Conservation (phyloP, 2,797 vertebrate species). For the Paguma larvata region DNA sequence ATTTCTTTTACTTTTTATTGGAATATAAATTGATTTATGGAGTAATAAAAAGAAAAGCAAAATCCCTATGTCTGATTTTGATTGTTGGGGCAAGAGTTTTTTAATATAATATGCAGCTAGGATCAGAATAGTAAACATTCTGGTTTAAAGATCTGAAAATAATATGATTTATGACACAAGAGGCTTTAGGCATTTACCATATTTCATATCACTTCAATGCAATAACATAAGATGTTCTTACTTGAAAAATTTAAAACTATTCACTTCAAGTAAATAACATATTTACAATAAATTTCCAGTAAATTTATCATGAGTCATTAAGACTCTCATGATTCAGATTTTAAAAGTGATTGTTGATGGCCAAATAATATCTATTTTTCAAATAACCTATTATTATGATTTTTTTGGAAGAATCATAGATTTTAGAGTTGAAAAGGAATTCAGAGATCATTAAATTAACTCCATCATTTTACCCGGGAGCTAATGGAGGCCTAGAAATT, state of each 20-base stretch:
- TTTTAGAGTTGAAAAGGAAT: slow-evolving; percentile 67
- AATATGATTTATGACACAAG: slow-evolving; percentile 37
- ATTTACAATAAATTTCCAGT: slow-evolving; percentile 58
- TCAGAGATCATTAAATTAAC: slow-evolving; percentile 44
- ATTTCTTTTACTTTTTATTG: slow-evolving; percentile 42
- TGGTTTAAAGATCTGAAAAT: slow-evolving; percentile 56
- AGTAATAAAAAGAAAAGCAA: slow-evolving; percentile 38
- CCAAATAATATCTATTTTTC: slow-evolving; percentile 30
- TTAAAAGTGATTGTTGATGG: slow-evolving; percentile 27
- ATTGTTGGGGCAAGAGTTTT: slow-evolving; percentile 26
- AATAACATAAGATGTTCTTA: not conserved
- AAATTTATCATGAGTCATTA: slow-evolving; percentile 34
- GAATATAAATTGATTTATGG: slow-evolving; percentile 33
- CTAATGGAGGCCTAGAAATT: slow-evolving; percentile 6
- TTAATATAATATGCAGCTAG: slow-evolving; percentile 1
- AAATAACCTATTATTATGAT: no score
- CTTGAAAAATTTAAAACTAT: not conserved
- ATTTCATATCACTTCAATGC: not conserved
- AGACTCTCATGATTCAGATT: slow-evolving; percentile 48
- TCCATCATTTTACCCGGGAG: not conserved
- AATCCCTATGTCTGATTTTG: slow-evolving; percentile 56
- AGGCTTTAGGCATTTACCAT: slow-evolving; percentile 32
- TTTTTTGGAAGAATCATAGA: not conserved
- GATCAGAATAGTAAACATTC: not conserved
- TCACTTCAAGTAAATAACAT: slow-evolving; percentile 55